A percentile compares a stretch with the other conserved stretches of the same genome.
Conservation (phyloP, 1,140 invertebrate species). For the Melipona quadrifasciata region DNA sequence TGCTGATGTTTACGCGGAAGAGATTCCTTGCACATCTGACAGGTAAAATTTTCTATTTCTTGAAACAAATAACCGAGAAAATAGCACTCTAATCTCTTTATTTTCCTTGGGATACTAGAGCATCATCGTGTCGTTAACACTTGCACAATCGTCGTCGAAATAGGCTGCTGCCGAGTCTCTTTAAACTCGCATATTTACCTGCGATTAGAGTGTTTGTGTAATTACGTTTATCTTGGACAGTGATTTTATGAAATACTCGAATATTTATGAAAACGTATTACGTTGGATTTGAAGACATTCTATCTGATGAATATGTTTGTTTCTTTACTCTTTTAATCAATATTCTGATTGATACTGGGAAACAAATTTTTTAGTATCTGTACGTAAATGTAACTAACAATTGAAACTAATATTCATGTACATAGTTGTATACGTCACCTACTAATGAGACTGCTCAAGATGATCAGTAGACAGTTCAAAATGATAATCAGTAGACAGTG, state of each 20-base stretch:
- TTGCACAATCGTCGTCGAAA: neutral
- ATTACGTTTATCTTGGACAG: neutral
- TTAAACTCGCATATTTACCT: neutral
- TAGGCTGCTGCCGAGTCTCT: neutral
- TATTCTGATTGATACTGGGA: neutral
- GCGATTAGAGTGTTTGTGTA: neutral
- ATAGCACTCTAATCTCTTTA: neutral
- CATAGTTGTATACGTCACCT: neutral
- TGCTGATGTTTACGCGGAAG: slow-evolving; percentile 71
- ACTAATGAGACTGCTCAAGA: too few species aligned
- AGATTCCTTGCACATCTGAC: slow-evolving; percentile 63
- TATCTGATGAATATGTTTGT: neutral
- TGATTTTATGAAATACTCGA: neutral
- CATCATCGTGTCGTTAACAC: neutral
- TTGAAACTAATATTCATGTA: neutral
- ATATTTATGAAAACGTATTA: neutral
- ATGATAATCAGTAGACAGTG: too few species aligned
- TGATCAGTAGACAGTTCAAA: too few species aligned
- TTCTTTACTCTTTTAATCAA: neutral
- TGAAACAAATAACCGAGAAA: neutral
- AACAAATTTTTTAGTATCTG: neutral
- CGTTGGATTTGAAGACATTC: neutral
- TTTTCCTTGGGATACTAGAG: neutral
- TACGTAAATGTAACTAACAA: neutral
- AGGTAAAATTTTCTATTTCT: slow-evolving; percentile 46